Evolutionary conservation across 2,797 vertebrate species (phyloP), one percentile per base, ranked within the genome.

Genomic region (Pipistrellus pygmaeus): DNA sequence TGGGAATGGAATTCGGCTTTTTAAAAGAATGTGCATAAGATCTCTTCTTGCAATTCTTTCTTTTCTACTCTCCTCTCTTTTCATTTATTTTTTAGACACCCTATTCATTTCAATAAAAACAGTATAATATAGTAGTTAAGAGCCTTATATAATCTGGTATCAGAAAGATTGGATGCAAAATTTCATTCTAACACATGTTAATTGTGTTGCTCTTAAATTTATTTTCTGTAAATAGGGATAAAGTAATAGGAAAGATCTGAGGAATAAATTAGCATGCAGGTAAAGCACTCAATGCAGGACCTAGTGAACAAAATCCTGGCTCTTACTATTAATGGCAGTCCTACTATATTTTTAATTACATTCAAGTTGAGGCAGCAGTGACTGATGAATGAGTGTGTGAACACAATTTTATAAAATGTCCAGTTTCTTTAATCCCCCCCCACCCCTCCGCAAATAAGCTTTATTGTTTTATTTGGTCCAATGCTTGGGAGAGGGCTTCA

Each of bases 1-100:
- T 86, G 95, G 88, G 75, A 96, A 96, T 66, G 90, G 91, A 95
- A 96, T 96, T 95, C 69, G 32, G 41, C 53, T 94, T 93, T 93
- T 88, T 30, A 84, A 85, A 92, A 85, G 88, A 78, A 96, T 96
- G 88, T 94, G 48, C 23, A 14, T 55, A 38, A 44, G 32, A 60
- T 76, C 17, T 66, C 35, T 48, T 88, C 41, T 20, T 62, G 41
- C 4, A 38, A 72, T 91, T 91, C 64, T 93, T 81, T 81, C 4
- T 71, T 71, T 80, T 30, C 71, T 85, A 35, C 78, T 69, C 80
- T 17, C 53, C 53, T 76, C 64, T 32, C 21, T 78, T 62, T 48
- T 62, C 27, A 23, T 53, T 78, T 80, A 35, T 75, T 60, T 94
- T 96, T 86, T 68, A 82, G 32, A 13, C 62, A 69, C 72, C 12